Percentiles rank a stretch among this genome's conserved stretches.
phyloP scores from a whole-genome alignment of 2,797 vertebrate genomes.

The Petrocephalus sullivani region DNA sequence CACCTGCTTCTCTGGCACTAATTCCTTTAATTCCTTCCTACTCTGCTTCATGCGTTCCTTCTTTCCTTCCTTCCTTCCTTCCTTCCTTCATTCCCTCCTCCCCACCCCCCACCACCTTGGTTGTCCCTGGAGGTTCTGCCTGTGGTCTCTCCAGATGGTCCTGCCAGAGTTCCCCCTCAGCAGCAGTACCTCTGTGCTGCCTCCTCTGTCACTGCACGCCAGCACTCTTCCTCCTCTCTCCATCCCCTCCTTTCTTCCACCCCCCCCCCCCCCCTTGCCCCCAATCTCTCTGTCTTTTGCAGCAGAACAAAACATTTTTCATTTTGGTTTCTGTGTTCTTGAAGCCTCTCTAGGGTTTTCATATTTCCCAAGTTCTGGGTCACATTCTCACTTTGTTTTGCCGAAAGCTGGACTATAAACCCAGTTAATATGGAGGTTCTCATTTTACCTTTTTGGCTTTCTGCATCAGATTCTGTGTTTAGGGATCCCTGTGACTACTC shows the following conservation, averaged over 20 bases:
- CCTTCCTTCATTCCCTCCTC: neutral
- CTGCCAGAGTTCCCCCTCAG: neutral
- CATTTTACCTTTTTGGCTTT: neutral
- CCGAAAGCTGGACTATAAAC: neutral
- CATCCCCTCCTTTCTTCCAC: neutral
- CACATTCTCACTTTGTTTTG: neutral
- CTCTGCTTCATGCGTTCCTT: neutral
- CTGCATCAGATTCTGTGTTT: neutral
- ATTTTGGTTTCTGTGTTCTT: neutral
- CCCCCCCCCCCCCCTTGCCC: neutral
- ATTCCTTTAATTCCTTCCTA: neutral
- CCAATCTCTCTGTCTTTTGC: neutral
- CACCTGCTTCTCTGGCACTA: neutral
- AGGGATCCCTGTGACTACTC: neutral
- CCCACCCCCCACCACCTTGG: neutral
- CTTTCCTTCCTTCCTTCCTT: neutral
- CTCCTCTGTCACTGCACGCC: neutral
- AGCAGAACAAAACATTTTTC: neutral
- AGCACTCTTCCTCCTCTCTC: neutral
- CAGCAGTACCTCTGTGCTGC: neutral
- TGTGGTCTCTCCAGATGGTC: neutral
- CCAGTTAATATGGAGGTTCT: neutral
- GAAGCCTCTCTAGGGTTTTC: neutral
- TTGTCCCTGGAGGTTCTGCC: neutral
- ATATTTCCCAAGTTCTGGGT: neutral